Evolutionary conservation across 2,888 invertebrate genomes (phyloP).

Genomic region (Cybosia mesomella): DNA sequence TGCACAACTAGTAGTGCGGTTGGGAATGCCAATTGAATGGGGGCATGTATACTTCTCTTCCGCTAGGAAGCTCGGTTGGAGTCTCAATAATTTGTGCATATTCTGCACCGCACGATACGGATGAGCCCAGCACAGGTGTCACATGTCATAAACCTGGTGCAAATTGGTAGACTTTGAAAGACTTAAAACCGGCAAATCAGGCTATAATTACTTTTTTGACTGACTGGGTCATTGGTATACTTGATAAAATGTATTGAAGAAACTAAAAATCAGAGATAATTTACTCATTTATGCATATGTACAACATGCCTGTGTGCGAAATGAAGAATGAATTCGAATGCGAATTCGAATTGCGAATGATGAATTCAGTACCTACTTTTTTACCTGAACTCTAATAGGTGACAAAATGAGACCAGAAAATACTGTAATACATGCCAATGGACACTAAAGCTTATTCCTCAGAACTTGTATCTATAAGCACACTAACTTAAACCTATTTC

Average conservation of each 20-base stretch:
- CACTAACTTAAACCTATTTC: conserved; percentile 13
- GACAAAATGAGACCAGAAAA: background rate
- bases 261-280: too few relatives aligned
- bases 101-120: background rate
- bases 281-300: too few relatives aligned
- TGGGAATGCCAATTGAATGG: too few relatives aligned
- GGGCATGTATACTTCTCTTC: background rate
- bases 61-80: background rate
- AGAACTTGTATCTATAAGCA: background rate
- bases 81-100: background rate
- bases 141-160: background rate
- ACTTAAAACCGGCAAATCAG: background rate
- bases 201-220: background rate
- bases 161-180: background rate
- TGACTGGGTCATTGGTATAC: background rate
- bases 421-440: background rate
- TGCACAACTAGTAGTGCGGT: too few relatives aligned
- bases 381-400: background rate
- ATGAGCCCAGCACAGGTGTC: background rate
- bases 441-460: background rate
- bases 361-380: too few relatives aligned
- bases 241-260: background rate
- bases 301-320: background rate
- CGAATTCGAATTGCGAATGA: background rate
- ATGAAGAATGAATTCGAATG: background rate